Conservation (phyloP, 2,888 invertebrate genomes). For the Sericinus montela region DNA sequence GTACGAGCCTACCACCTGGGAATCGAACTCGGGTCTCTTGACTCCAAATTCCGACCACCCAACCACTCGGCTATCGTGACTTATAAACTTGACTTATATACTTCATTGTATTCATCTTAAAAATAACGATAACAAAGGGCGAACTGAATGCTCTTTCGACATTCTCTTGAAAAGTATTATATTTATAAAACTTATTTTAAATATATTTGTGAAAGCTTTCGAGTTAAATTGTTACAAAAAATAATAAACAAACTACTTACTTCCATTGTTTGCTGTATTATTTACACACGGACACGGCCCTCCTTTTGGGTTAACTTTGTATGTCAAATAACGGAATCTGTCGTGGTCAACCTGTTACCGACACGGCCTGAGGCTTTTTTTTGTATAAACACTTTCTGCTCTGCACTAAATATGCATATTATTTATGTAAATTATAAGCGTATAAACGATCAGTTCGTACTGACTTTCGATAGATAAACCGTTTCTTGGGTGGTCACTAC, state of each 20-base stretch:
- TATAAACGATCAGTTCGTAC: not conserved
- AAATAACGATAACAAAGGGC: too few relatives aligned
- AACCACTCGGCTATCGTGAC: too few relatives aligned
- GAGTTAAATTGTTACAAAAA: too few relatives aligned
- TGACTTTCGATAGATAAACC: constrained; percentile 14
- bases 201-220: not conserved
- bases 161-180: too few relatives aligned
- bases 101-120: too few relatives aligned
- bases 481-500: too few relatives aligned
- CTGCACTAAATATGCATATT: not conserved
- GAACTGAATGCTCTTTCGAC: too few relatives aligned
- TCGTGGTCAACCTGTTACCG: constrained; percentile 56
- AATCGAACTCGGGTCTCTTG: too few relatives aligned
- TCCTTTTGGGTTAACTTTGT: constrained; percentile 42
- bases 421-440: constrained; percentile 13
- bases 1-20: too few relatives aligned
- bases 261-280: not conserved
- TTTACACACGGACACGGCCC: constrained; percentile 16
- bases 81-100: too few relatives aligned
- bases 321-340: constrained; percentile 56
- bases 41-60: too few relatives aligned
- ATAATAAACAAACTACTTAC: not conserved
- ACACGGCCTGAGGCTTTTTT: constrained; percentile 11
- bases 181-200: not conserved
- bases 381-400: constrained; percentile 18